These are phyloP conservation scores for Glyphotaelius pellucidus DNA, from an alignment of 2,888 invertebrate species.

Conservation along the genomic window DNA sequence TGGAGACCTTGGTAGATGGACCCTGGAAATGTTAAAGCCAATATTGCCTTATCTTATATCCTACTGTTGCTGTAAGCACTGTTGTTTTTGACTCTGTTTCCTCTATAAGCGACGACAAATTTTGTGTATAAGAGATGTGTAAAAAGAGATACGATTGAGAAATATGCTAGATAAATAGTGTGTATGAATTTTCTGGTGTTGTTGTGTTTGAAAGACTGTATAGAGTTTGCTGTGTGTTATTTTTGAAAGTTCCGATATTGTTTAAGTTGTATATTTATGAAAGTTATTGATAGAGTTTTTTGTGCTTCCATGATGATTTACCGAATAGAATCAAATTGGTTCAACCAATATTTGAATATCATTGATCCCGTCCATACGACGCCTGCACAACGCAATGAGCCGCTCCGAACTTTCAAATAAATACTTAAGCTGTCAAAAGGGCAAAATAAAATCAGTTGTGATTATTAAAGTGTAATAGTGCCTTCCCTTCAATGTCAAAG, in stretches of 20 bases:
- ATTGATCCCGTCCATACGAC: background rate
- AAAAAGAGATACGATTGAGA: background rate
- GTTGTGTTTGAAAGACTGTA: background rate
- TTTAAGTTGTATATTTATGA: background rate
- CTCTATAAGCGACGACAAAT: background rate
- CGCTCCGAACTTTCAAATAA: too few species aligned
- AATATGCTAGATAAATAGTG: background rate
- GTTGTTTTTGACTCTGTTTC: background rate
- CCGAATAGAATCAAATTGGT: background rate
- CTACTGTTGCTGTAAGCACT: background rate
- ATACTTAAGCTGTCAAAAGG: too few species aligned
- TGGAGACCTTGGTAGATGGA: slow-evolving; percentile 78
- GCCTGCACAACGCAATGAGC: too few species aligned
- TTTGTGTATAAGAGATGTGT: background rate
- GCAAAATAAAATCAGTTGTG: too few species aligned
- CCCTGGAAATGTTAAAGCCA: background rate
- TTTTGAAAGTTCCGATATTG: background rate
- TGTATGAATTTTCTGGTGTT: background rate
- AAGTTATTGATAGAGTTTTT: background rate
- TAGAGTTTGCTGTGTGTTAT: background rate
- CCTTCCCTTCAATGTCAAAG: too few species aligned
- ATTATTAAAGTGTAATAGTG: too few species aligned
- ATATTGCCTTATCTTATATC: background rate
- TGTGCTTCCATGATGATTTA: background rate
- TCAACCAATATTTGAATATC: background rate